A percentile compares a stretch with the other conserved stretches of the same genome.
These are phyloP conservation scores for Pharmacophagus antenor DNA, from an alignment of 2,888 invertebrate species.

Conservation along the genomic window DNA sequence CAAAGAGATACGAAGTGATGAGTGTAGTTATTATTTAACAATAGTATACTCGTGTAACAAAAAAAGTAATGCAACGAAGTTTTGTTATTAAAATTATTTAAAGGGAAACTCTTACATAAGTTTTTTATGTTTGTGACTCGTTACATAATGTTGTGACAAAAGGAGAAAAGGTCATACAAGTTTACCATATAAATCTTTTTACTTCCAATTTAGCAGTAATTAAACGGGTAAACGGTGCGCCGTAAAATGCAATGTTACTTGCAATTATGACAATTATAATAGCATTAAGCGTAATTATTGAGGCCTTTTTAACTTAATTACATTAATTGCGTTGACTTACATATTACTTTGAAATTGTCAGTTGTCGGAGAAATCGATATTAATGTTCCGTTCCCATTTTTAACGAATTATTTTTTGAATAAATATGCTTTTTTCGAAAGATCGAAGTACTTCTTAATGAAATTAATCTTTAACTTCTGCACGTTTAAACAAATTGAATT, in stretches of 20 bases:
- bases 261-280: constrained; percentile 25
- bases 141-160: constrained; percentile 16
- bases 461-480: not conserved
- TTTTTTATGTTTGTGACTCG: constrained; percentile 12
- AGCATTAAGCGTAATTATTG: constrained; percentile 21
- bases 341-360: constrained; percentile 6
- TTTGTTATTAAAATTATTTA: not conserved
- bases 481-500: not conserved
- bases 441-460: not conserved
- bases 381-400: constrained; percentile 10
- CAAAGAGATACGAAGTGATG: too few relatives aligned
- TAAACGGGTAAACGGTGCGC: constrained; percentile 21
- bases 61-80: not conserved
- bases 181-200: constrained; percentile 22
- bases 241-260: constrained; percentile 21
- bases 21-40: too few relatives aligned
- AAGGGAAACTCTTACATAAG: not conserved
- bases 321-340: constrained; percentile 18
- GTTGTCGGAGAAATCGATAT: constrained; percentile 24
- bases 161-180: constrained; percentile 23
- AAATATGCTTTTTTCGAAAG: not conserved
- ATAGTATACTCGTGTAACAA: not conserved
- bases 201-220: constrained; percentile 27
- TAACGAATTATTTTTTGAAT: constrained; percentile 6
- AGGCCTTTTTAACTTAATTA: constrained; percentile 22